Conservation (phyloP, 92 coral and sea anemone genomes). For the Pocillopora meandrina region DNA sequence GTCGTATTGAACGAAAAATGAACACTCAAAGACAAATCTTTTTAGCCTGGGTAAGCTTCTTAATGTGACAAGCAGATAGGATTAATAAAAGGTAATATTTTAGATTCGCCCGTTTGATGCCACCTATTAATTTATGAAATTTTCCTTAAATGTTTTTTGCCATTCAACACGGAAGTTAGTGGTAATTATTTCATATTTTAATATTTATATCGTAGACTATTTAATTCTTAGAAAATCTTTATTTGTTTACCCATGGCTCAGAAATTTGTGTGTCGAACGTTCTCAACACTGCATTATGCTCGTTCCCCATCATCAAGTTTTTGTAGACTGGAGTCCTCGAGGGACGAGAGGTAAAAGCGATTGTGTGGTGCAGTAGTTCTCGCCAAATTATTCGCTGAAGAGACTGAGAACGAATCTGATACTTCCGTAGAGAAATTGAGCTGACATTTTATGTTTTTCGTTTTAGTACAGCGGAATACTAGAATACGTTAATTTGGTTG, state of each 20-base stretch:
- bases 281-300: too few species aligned
- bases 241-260: neutral
- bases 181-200: neutral
- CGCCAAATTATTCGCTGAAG: too few species aligned
- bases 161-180: neutral
- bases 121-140: neutral
- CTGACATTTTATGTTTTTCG: neutral
- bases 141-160: neutral
- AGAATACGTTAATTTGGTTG: neutral
- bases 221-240: neutral
- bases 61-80: neutral
- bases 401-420: too few species aligned
- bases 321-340: too few species aligned
- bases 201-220: slow-evolving; percentile 22
- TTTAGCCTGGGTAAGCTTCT: neutral
- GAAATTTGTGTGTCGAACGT: neutral
- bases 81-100: neutral
- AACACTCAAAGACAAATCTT: neutral
- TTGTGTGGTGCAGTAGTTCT: too few species aligned
- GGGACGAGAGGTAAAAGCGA: too few species aligned
- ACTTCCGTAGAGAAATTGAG: neutral
- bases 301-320: too few species aligned
- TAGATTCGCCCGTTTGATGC: neutral
- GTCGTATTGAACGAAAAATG: too few species aligned
- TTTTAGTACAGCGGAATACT: neutral